Base-by-base conservation (phyloP, 2,888 invertebrate species). In the Podabrus alpinus region DNA sequence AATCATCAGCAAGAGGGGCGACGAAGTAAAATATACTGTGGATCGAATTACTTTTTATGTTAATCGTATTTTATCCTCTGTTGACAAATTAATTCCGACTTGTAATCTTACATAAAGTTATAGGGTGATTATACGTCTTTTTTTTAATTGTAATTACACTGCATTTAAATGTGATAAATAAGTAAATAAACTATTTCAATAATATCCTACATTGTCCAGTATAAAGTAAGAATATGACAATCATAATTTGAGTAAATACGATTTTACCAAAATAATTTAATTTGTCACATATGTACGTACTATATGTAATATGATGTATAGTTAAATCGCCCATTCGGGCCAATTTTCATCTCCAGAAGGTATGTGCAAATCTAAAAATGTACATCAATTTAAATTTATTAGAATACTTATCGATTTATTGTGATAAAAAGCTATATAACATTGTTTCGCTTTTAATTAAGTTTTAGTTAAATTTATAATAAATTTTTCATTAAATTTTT, bases 31-130 rank as follows among this genome's bases (percentile, higher is more conserved):
- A 82, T 80, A 81, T 80, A 81, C 79, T 78, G 77, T 72, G 78
- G 82, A 82, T 81, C 82, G 80, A 80, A 81, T 82, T 82, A 80
- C 82, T 82, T 82, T 83, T 83, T 82, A 82, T 81, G 81, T 80
- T 83, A 83, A 83, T 82, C 80, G 79, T 80, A 82, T 82, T 82
- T 81, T 79, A 78, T 79, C 78, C 68, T 75, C 80, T 80, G 74
- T 75, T 79, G 80, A 76, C 76, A 80, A 82, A 81, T 81, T 82
- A 82, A 82, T 82, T 81, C 80, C 75, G 78, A 79, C 77, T 80
- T 68, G 75, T 77, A 19, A 45, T 45, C 45, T 45, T 13, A 45
- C 13, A 3, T 45, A 45, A 45, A 45, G n/a, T 45, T 45, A n/a
- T n/a, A 45, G 45, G n/a, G 7, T 45, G 4, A 45, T 45, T 45